Conservation (phyloP, 2,797 vertebrate genomes). For the Tokudaia muenninki region DNA sequence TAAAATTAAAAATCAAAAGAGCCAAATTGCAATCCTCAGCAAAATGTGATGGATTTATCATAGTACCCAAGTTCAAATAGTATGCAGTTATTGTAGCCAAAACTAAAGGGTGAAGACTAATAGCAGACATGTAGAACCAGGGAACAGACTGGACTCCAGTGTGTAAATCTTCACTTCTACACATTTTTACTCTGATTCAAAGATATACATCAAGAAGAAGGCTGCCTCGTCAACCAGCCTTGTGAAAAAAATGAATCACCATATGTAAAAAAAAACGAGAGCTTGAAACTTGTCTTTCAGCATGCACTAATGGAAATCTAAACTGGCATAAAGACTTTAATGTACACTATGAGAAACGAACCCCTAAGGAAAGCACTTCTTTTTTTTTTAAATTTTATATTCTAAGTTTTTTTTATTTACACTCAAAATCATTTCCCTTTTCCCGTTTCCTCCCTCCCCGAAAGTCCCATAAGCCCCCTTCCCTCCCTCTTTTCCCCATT, state of each 20-base stretch:
- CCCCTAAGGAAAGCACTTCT: no score
- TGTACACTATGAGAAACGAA: no score
- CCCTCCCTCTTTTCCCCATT: no score
- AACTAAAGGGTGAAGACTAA: background rate
- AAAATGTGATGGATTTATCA: background rate
- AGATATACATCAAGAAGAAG: background rate
- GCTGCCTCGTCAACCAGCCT: background rate
- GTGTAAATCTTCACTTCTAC: background rate
- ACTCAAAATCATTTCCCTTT: no score
- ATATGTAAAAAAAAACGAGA: background rate
- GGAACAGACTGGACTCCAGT: no score
- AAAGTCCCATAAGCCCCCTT: no score
- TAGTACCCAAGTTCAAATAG: background rate
- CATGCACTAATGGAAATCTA: background rate
- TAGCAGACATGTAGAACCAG: background rate
- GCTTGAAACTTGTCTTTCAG: background rate
- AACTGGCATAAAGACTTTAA: background rate
- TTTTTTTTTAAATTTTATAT: background rate
- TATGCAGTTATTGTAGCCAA: background rate
- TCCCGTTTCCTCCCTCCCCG: no score
- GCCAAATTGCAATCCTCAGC: background rate
- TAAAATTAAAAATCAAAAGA: background rate
- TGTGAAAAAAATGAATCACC: background rate
- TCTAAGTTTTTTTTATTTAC: no score
- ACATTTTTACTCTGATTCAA: background rate